Conservation (phyloP, 2,888 invertebrate genomes). For the Clivina fossor region DNA sequence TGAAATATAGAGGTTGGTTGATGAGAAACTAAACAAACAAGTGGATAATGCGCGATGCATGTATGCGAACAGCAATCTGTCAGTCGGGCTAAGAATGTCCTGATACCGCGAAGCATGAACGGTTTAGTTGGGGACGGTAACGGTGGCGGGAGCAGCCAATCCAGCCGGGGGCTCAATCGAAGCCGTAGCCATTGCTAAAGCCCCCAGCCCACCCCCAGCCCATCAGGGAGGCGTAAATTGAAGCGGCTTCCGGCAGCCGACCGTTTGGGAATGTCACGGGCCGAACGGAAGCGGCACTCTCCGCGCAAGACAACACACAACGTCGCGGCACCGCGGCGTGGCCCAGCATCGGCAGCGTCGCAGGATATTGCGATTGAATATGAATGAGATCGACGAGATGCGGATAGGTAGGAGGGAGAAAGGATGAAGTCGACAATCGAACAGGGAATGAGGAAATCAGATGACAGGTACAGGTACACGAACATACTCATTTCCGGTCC, state of each 20-base stretch:
- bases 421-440: slow-evolving; percentile 4
- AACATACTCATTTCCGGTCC: slow-evolving; percentile 43
- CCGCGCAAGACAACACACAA: slow-evolving; percentile 19
- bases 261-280: background rate
- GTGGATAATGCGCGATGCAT: too few species aligned
- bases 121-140: too few species aligned
- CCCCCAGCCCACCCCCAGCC: too few species aligned
- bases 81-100: too few species aligned
- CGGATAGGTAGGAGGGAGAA: too few species aligned
- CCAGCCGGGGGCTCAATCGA: background rate
- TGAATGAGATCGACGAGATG: slow-evolving; percentile 45
- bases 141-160: too few species aligned
- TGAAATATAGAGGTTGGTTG: too few species aligned
- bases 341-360: slow-evolving; percentile 12
- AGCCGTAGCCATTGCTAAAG: too few species aligned
- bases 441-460: background rate
- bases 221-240: slow-evolving; percentile 15
- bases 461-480: background rate
- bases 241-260: slow-evolving; percentile 11
- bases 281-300: slow-evolving; percentile 6
- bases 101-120: too few species aligned
- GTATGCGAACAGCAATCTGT: too few species aligned
- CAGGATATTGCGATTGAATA: slow-evolving; percentile 50
- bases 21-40: too few species aligned
- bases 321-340: slow-evolving; percentile 5